Percentiles rank a stretch among this genome's conserved stretches.
phyloP scores from a whole-genome alignment of 2,113 vertebrate genomes.

The Eupsittula cactorum region DNA sequence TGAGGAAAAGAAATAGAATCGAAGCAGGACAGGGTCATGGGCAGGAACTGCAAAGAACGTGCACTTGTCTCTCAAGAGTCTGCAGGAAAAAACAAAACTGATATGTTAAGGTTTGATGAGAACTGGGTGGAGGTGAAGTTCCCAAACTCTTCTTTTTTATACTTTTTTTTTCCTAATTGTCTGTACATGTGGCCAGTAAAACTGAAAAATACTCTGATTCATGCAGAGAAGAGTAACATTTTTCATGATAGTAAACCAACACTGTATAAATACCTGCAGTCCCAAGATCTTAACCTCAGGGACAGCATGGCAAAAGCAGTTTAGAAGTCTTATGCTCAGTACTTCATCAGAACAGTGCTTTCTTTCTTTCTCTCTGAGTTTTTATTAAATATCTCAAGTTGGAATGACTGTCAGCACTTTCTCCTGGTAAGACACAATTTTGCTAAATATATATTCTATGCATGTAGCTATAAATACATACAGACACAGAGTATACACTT shows the following conservation, averaged over 20 bases:
- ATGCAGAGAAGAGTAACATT: not conserved
- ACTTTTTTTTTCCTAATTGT: not conserved
- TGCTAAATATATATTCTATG: slow-evolving; percentile 26
- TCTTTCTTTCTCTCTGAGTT: slow-evolving; percentile 14
- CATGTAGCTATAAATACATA: not conserved
- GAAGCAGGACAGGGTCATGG: not conserved
- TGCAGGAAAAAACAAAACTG: not conserved
- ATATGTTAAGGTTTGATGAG: not conserved
- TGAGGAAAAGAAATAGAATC: not conserved
- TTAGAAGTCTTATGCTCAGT: not conserved
- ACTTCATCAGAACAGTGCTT: not conserved
- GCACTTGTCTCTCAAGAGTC: not conserved
- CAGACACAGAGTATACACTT: not conserved
- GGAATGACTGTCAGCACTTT: slow-evolving; percentile 45
- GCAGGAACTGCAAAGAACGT: not conserved
- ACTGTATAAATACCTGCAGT: slow-evolving; percentile 5
- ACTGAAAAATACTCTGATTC: not conserved
- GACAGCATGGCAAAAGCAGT: not conserved
- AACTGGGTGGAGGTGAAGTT: not conserved
- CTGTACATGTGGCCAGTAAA: not conserved
- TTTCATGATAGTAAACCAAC: not conserved
- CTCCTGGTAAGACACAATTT: slow-evolving; percentile 19
- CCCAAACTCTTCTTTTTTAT: not conserved
- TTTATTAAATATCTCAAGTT: slow-evolving; percentile 21
- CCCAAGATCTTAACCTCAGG: not conserved